Percentiles rank a stretch among this genome's conserved stretches.
Evolutionary conservation across 2,888 invertebrate genomes (phyloP).

Genomic region (Iphiclides podalirius): DNA sequence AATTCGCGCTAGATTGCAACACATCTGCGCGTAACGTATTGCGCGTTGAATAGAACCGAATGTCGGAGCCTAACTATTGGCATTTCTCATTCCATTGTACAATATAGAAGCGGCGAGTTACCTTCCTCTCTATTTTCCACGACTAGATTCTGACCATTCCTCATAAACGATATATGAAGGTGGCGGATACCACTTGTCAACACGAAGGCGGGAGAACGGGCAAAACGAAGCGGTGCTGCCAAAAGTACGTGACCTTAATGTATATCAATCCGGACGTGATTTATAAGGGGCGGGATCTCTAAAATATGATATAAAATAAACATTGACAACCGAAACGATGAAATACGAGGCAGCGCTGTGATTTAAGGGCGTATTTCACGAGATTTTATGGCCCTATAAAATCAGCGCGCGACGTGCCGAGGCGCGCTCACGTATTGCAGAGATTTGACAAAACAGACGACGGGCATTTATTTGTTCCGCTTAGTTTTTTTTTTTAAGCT

Average conservation of each 20-base stretch:
- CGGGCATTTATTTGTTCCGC: conserved; percentile 73
- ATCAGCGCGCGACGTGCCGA: conserved; percentile 62
- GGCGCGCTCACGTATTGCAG: conserved; percentile 66
- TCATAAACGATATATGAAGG: conserved; percentile 11
- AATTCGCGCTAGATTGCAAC: conserved; percentile 15
- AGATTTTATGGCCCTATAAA: conserved; percentile 79
- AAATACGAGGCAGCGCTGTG: conserved; percentile 76
- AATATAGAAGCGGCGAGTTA: not conserved
- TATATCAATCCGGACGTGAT: conserved; percentile 76
- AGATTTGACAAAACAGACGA: conserved; percentile 79
- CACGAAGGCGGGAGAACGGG: conserved; percentile 50
- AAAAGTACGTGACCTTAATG: conserved; percentile 78
- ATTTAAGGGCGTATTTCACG: conserved; percentile 78
- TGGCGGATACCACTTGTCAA: conserved; percentile 52
- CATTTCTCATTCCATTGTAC: conserved; percentile 12
- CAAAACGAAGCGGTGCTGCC: conserved; percentile 70
- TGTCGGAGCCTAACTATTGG: conserved; percentile 11
- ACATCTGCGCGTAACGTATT: conserved; percentile 14
- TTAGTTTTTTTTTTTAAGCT: conserved; percentile 68
- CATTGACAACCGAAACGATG: conserved; percentile 80
- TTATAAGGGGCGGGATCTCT: conserved; percentile 74
- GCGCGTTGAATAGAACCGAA: conserved; percentile 18
- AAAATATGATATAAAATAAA: conserved; percentile 81
- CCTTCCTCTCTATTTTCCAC: not conserved
- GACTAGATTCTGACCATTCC: not conserved